Evolutionary conservation across 2,797 vertebrate species (phyloP).

Genomic region (Cyprinodon diabolis): DNA sequence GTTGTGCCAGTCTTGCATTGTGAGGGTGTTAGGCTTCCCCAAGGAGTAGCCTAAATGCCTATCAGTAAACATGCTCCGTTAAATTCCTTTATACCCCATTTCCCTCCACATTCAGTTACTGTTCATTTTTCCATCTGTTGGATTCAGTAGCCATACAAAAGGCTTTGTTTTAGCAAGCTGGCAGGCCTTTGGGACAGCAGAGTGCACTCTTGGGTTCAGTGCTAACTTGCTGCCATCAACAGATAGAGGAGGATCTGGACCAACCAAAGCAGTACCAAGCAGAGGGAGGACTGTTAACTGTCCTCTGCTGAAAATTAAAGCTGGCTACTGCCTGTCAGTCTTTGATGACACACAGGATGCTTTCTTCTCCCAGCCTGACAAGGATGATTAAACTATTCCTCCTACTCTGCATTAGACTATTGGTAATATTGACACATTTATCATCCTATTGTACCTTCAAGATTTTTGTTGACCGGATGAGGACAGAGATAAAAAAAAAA

Average conservation of each 20-base stretch:
- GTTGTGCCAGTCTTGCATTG: constrained; percentile 69
- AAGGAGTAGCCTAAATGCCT: constrained; percentile 68
- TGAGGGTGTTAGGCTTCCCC: constrained; percentile 75
- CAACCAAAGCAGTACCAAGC: constrained; percentile 47
- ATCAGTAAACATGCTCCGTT: constrained; percentile 70
- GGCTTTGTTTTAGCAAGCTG: constrained; percentile 80
- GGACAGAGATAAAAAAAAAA: no score
- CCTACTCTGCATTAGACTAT: not conserved
- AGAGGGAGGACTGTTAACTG: constrained; percentile 42
- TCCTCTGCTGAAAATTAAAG: constrained; percentile 53
- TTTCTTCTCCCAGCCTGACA: constrained; percentile 34
- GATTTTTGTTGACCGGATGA: no score
- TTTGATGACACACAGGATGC: constrained; percentile 22
- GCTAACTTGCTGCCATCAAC: constrained; percentile 67
- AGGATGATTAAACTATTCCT: constrained; percentile 36
- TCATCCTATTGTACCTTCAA: no score
- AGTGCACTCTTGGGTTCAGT: constrained; percentile 56
- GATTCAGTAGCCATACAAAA: constrained; percentile 77
- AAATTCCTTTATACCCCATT: constrained; percentile 74
- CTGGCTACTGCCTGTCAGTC: constrained; percentile 53
- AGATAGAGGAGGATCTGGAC: constrained; percentile 58
- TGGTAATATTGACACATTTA: not conserved
- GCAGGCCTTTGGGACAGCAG: constrained; percentile 59
- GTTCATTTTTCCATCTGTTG: constrained; percentile 82
- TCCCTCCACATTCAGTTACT: constrained; percentile 76